These are phyloP conservation scores for Tanytarsus gracilentus DNA, from an alignment of 2,888 invertebrate species.

Conservation along the genomic window DNA sequence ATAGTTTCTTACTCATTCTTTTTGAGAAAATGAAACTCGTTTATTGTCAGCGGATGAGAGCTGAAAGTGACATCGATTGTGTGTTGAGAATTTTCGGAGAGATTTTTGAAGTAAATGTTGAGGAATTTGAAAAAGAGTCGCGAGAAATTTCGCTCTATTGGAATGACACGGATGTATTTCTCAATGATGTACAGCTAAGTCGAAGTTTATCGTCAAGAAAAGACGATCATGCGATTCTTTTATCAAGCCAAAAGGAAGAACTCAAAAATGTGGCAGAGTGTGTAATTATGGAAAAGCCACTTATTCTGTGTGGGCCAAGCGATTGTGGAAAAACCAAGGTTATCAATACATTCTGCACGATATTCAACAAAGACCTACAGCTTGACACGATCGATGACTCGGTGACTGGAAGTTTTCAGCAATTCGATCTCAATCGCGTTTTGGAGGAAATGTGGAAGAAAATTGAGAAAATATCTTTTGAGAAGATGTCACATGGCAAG, in stretches of 20 bases:
- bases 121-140: constrained; percentile 40
- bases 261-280: constrained; percentile 78
- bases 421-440: constrained; percentile 42
- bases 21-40: constrained; percentile 58
- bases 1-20: constrained; percentile 35
- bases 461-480: not conserved
- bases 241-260: constrained; percentile 52
- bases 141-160: constrained; percentile 51
- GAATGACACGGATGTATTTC: constrained; percentile 48
- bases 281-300: constrained; percentile 85
- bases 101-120: constrained; percentile 44
- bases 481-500: too few species aligned
- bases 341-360: constrained; percentile 39
- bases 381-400: constrained; percentile 43
- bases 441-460: constrained; percentile 19
- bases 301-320: constrained; percentile 50
- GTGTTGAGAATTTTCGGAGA: constrained; percentile 49
- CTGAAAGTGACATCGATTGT: constrained; percentile 61
- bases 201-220: constrained; percentile 20
- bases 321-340: constrained; percentile 43
- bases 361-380: constrained; percentile 39
- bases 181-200: constrained; percentile 54
- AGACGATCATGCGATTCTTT: constrained; percentile 43
- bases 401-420: constrained; percentile 86
- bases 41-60: constrained; percentile 81